phyloP scores from a whole-genome alignment of 1,140 invertebrate species.

The Contarinia nasturtii region DNA sequence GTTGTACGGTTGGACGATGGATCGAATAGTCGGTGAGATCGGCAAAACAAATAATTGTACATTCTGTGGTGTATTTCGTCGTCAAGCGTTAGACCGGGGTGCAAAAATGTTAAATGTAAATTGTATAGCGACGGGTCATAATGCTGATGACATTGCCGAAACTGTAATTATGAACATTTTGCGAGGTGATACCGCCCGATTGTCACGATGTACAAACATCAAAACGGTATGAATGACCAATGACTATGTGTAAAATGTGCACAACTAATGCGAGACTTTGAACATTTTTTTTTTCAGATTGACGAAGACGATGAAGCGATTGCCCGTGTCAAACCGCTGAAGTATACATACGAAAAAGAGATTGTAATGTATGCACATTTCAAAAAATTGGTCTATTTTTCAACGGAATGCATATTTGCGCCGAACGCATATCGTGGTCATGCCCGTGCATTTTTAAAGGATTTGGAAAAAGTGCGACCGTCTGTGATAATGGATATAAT shows the following conservation, averaged over 20 bases:
- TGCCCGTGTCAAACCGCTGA: constrained; percentile 89
- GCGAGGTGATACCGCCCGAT: constrained; percentile 84
- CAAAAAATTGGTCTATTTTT: constrained; percentile 95
- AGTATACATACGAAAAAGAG: constrained; percentile 98
- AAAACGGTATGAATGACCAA: constrained; percentile 61
- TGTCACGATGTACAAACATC: constrained; percentile 79
- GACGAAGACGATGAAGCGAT: constrained; percentile 70
- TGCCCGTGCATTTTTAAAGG: constrained; percentile 82
- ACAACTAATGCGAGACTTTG: background rate
- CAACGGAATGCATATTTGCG: constrained; percentile 96
- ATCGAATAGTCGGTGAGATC: constrained; percentile 87
- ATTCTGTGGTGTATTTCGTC: constrained; percentile 92
- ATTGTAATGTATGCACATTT: constrained; percentile 99
- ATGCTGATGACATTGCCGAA: constrained; percentile 99
- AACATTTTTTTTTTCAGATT: constrained; percentile 19
- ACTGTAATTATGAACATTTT: constrained; percentile 97
- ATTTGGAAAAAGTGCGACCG: constrained; percentile 85
- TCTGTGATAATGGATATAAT: constrained; percentile 95
- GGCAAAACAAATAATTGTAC: constrained; percentile 98
- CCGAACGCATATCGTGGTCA: constrained; percentile 95
- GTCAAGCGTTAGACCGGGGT: constrained; percentile 90
- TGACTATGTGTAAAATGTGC: constrained; percentile 1
- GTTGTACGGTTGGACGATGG: constrained; percentile 99
- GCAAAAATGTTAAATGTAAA: constrained; percentile 71
- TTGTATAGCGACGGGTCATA: constrained; percentile 94